Conservation (phyloP, 1,140 invertebrate genomes). For the Campoletis sonorensis region DNA sequence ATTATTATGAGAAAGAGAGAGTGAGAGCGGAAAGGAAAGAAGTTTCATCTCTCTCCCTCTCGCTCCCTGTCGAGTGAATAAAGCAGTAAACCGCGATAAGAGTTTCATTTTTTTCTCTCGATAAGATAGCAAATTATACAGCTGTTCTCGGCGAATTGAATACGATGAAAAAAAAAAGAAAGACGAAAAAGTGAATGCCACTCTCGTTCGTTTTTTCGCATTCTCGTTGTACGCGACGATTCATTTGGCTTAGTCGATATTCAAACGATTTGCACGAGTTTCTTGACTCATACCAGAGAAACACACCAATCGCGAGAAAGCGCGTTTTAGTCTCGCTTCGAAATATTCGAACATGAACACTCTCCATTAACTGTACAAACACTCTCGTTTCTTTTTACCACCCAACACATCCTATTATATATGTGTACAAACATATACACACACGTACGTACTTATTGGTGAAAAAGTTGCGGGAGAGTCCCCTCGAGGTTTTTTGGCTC, state of each 20-base stretch:
- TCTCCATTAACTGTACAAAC: conserved; percentile 40
- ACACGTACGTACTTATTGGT: background rate
- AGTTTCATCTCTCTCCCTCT: background rate
- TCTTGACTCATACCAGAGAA: too few relatives aligned
- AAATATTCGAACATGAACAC: background rate
- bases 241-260: background rate
- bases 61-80: conserved; percentile 21
- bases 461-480: conserved; percentile 13
- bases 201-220: background rate
- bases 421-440: background rate
- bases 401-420: background rate
- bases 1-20: background rate
- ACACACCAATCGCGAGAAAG: background rate
- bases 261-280: background rate
- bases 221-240: background rate
- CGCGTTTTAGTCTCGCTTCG: conserved; percentile 18
- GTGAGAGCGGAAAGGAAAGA: background rate
- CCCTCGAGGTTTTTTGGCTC: conserved; percentile 11
- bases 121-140: conserved; percentile 58
- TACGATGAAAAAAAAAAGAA: background rate
- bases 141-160: conserved; percentile 49
- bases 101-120: conserved; percentile 30
- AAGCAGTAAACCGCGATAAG: conserved; percentile 38
- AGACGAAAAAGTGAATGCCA: background rate
- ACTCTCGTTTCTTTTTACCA: conserved; percentile 16